Percentiles rank a stretch among this genome's conserved stretches.
Conservation (phyloP, 2,888 invertebrate species). For the Mythimna vitellina region DNA sequence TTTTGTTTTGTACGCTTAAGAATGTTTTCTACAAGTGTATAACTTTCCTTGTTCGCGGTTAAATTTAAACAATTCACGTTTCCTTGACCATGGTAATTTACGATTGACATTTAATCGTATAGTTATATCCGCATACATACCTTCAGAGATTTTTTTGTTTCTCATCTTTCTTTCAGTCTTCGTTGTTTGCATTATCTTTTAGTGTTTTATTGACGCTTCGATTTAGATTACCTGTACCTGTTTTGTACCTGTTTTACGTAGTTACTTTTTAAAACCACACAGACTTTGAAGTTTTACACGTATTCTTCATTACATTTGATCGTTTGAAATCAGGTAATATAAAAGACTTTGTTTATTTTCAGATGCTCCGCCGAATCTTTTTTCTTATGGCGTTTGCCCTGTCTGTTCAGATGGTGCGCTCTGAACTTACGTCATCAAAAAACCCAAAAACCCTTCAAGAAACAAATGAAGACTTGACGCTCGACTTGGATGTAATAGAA, state of each 20-base stretch:
- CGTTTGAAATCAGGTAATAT: background rate
- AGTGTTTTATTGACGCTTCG: background rate
- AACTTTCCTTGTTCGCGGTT: slow-evolving; percentile 51
- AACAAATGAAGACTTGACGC: slow-evolving; percentile 35
- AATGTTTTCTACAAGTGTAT: background rate
- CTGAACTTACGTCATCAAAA: slow-evolving; percentile 16
- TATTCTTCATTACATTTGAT: background rate
- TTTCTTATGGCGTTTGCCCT: slow-evolving; percentile 28
- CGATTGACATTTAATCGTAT: slow-evolving; percentile 12
- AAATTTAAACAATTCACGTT: slow-evolving; percentile 12
- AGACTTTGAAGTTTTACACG: background rate
- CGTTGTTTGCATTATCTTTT: background rate
- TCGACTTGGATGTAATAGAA: slow-evolving; percentile 35
- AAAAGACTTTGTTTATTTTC: slow-evolving; percentile 35
- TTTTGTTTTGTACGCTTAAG: background rate
- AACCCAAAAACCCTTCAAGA: slow-evolving; percentile 5
- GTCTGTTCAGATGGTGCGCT: slow-evolving; percentile 15
- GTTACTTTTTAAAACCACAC: background rate
- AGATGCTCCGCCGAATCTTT: slow-evolving; percentile 41
- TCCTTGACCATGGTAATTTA: slow-evolving; percentile 23
- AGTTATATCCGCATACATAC: slow-evolving; percentile 22
- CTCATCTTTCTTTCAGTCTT: background rate
- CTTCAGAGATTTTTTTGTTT: background rate
- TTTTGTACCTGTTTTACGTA: background rate
- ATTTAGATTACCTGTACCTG: background rate